These are phyloP conservation scores for Caerostris extrusa DNA, from an alignment of 1,140 invertebrate genomes.

Conservation along the genomic window DNA sequence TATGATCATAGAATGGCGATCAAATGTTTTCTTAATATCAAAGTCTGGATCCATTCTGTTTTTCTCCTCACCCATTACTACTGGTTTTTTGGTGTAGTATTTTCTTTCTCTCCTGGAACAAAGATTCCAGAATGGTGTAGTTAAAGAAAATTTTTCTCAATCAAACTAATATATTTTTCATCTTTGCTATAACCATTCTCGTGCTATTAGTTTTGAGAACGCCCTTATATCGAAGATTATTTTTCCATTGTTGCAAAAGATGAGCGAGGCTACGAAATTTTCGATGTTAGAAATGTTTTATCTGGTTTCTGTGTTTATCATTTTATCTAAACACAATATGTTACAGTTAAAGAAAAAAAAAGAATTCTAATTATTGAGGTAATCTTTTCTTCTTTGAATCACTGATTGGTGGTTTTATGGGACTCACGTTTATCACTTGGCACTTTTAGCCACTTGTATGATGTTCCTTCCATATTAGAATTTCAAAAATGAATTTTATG, in stretches of 20 bases:
- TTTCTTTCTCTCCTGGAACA: neutral
- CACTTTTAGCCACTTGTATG: too few species aligned
- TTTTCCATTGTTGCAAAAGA: neutral
- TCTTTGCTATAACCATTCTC: neutral
- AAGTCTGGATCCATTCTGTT: conserved; percentile 1
- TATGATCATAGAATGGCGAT: conserved; percentile 27
- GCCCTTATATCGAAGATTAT: too few species aligned
- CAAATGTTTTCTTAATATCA: conserved; percentile 36
- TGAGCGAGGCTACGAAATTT: neutral
- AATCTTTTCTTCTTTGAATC: too few species aligned
- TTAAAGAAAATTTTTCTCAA: neutral
- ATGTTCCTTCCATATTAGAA: too few species aligned
- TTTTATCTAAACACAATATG: too few species aligned
- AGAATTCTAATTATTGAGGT: too few species aligned
- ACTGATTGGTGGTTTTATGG: too few species aligned
- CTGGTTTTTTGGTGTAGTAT: neutral
- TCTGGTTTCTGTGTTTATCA: too few species aligned
- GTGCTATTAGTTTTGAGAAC: neutral
- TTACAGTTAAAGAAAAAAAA: too few species aligned
- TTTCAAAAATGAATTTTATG: too few species aligned
- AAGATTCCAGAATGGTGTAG: conserved; percentile 1
- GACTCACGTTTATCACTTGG: too few species aligned
- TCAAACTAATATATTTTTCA: neutral
- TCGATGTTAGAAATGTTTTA: neutral
- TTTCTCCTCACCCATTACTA: neutral